Evolutionary conservation across 1,140 invertebrate species (phyloP).

Genomic region (Drosophila bocqueti): DNA sequence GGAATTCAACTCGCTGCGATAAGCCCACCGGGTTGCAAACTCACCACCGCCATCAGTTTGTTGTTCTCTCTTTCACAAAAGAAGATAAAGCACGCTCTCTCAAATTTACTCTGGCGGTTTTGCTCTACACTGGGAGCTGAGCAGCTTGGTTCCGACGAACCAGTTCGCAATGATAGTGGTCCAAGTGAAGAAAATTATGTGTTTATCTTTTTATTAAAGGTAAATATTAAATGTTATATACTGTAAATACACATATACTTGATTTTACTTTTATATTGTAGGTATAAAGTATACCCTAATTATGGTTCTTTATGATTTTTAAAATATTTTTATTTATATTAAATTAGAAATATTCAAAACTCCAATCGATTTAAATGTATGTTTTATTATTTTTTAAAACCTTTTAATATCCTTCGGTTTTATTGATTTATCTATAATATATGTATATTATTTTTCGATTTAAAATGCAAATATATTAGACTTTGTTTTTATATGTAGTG

Average conservation of each 20-base stretch:
- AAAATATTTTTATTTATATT: too few relatives aligned
- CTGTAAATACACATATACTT: neutral
- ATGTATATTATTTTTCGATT: too few relatives aligned
- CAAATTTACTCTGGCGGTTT: conserved; percentile 5
- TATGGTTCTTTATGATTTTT: too few relatives aligned
- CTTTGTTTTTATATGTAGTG: neutral
- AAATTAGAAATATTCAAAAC: too few relatives aligned
- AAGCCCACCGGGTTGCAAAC: conserved; percentile 7
- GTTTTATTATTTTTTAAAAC: too few relatives aligned
- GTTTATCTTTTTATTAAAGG: neutral
- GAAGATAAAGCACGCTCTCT: conserved; percentile 1
- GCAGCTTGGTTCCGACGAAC: conserved; percentile 5
- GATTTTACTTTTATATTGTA: neutral
- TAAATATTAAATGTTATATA: neutral
- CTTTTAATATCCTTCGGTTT: too few relatives aligned
- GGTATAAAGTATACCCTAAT: too few relatives aligned
- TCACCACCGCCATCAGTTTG: conserved; percentile 6
- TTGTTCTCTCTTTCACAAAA: neutral
- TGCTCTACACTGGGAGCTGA: conserved; percentile 7
- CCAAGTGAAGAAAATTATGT: too few relatives aligned
- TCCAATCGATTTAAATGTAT: too few relatives aligned
- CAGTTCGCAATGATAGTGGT: conserved; percentile 3
- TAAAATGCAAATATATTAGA: neutral
- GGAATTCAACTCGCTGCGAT: neutral
- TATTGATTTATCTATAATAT: too few relatives aligned